phyloP scores from a whole-genome alignment of 2,113 vertebrate genomes.

The Lethenteron reissneri region DNA sequence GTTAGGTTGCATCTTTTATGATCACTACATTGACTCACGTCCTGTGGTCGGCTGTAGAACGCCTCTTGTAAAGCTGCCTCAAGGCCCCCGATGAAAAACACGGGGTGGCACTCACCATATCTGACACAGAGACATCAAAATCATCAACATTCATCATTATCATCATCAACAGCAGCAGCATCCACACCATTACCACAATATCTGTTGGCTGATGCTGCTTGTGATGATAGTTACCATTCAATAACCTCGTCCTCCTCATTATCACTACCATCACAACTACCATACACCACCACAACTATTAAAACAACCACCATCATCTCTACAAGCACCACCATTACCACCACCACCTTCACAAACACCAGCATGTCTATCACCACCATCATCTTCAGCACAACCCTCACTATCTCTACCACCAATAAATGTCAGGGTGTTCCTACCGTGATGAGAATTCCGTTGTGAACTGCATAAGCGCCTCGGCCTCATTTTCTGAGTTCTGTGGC shows the following conservation, averaged over 20 bases:
- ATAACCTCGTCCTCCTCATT: slow-evolving; percentile 13
- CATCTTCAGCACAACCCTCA: background rate
- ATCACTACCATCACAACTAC: slow-evolving; percentile 7
- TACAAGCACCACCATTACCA: slow-evolving; percentile 8
- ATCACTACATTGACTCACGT: slow-evolving; percentile 43
- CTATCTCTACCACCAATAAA: no score
- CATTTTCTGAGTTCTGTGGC: slow-evolving; percentile 95
- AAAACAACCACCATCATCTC: background rate
- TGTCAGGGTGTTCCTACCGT: slow-evolving; percentile 29
- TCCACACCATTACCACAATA: no score
- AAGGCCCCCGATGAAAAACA: slow-evolving; percentile 93
- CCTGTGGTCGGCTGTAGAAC: slow-evolving; percentile 96
- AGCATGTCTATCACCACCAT: no score
- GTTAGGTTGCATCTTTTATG: no score
- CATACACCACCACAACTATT: no score
- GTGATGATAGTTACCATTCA: background rate
- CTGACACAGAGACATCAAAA: slow-evolving; percentile 22
- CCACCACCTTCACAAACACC: no score
- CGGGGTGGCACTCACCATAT: slow-evolving; percentile 93
- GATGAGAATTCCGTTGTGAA: slow-evolving; percentile 98
- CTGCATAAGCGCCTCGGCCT: slow-evolving; percentile 96
- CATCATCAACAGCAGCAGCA: no score
- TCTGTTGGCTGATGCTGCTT: no score
- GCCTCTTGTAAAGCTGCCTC: slow-evolving; percentile 98
- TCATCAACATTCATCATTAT: no score